phyloP scores from a whole-genome alignment of 92 coral and sea anemone genomes.

The Pocillopora meandrina region DNA sequence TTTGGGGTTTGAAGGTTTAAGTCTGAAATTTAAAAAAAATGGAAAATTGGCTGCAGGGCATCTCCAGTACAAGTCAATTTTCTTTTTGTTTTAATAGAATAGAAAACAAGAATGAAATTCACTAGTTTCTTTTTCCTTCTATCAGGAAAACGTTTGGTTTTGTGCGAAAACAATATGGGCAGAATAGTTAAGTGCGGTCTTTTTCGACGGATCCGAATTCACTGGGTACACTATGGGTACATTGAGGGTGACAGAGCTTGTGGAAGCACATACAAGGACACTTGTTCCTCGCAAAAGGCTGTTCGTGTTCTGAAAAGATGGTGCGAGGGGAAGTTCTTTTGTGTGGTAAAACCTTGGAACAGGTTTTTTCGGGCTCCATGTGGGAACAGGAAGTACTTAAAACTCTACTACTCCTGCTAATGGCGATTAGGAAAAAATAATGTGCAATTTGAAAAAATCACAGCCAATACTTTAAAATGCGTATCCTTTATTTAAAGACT shows the following conservation, averaged over 20 bases:
- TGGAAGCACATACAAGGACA: background rate
- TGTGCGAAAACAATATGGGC: conserved; percentile 7
- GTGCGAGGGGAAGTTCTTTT: conserved; percentile 21
- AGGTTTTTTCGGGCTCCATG: conserved; percentile 20
- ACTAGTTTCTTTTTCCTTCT: background rate
- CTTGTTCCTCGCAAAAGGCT: conserved; percentile 17
- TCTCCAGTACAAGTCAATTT: too few relatives aligned
- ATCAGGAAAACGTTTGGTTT: background rate
- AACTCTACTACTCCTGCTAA: conserved; percentile 7
- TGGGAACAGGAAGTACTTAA: conserved; percentile 18
- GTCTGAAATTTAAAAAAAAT: too few relatives aligned
- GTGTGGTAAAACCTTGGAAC: conserved; percentile 24
- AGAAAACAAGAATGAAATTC: background rate
- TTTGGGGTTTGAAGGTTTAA: too few relatives aligned
- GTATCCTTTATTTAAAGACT: too few relatives aligned
- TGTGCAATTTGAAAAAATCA: background rate
- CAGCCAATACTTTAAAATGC: background rate
- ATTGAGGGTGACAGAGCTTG: conserved; percentile 15
- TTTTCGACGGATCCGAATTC: background rate
- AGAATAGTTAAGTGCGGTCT: background rate
- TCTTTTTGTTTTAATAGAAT: too few relatives aligned
- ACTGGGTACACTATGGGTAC: conserved; percentile 35
- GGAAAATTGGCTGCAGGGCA: too few relatives aligned
- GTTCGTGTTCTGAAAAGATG: background rate
- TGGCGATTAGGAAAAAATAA: background rate